Percentiles rank a stretch among this genome's conserved stretches.
These are phyloP conservation scores for Galeruca laticollis DNA, from an alignment of 2,888 invertebrate species.

Conservation along the genomic window DNA sequence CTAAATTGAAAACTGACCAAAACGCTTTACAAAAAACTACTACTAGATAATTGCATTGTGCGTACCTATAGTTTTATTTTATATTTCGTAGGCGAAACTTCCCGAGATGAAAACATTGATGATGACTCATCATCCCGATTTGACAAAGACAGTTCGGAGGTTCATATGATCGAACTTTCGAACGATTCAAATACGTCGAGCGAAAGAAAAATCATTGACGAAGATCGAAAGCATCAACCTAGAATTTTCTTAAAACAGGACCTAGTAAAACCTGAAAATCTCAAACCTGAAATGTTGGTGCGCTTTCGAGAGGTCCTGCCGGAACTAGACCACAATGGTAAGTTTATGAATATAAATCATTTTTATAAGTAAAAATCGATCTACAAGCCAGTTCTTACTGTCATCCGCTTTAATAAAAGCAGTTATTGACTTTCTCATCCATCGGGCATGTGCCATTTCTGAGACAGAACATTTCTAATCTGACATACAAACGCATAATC, in stretches of 20 bases:
- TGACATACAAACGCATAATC: too few relatives aligned
- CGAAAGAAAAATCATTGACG: conserved; percentile 48
- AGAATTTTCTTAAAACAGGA: conserved; percentile 66
- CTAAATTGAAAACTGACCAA: neutral
- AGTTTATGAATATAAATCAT: conserved; percentile 5
- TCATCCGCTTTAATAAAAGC: too few relatives aligned
- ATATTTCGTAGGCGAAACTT: conserved; percentile 39
- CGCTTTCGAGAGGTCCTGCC: conserved; percentile 61
- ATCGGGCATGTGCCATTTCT: too few relatives aligned
- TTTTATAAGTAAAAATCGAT: too few relatives aligned
- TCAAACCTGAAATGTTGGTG: conserved; percentile 66
- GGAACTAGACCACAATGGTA: conserved; percentile 63
- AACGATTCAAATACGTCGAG: conserved; percentile 64
- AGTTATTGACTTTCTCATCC: too few relatives aligned
- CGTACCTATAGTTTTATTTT: neutral
- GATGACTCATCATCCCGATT: conserved; percentile 46
- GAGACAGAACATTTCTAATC: too few relatives aligned
- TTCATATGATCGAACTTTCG: conserved; percentile 65
- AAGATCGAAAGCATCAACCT: conserved; percentile 49
- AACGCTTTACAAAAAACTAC: neutral
- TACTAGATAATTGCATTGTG: too few relatives aligned
- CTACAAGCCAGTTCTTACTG: too few relatives aligned
- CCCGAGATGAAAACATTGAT: conserved; percentile 49
- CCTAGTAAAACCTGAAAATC: conserved; percentile 65
- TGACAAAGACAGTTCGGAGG: conserved; percentile 53